These are phyloP conservation scores for Trogon surrucura DNA, from an alignment of 2,113 vertebrate species.

Conservation along the genomic window DNA sequence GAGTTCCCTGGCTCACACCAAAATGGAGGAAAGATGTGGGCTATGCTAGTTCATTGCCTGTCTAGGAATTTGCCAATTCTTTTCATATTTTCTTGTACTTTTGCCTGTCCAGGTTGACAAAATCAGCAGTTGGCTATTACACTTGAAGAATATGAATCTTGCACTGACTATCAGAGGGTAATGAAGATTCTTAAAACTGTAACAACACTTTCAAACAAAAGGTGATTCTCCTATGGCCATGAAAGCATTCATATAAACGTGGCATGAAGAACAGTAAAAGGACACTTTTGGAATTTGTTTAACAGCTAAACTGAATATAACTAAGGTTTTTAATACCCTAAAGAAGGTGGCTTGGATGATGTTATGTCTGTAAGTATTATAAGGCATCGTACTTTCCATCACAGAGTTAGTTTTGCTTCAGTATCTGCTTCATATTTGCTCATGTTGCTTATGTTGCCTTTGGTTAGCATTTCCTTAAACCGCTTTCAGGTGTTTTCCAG, in stretches of 20 bases:
- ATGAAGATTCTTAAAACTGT: background rate
- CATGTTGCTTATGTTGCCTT: background rate
- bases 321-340: background rate
- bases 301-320: background rate
- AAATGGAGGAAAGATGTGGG: background rate
- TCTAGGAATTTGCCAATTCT: background rate
- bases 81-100: background rate
- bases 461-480: background rate
- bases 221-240: background rate
- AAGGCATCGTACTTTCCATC: background rate
- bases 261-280: background rate
- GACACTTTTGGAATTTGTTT: background rate
- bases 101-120: background rate
- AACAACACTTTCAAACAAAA: background rate
- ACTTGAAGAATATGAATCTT: background rate
- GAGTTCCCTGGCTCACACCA: background rate
- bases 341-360: background rate
- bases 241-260: background rate
- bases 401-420: background rate
- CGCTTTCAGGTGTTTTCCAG: background rate
- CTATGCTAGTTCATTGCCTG: background rate
- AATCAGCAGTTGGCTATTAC: background rate
- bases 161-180: background rate
- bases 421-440: background rate
- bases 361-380: background rate